Conservation (phyloP, 37 sponge, comb jelly and placozoan genomes). For the Corticium candelabrum region DNA sequence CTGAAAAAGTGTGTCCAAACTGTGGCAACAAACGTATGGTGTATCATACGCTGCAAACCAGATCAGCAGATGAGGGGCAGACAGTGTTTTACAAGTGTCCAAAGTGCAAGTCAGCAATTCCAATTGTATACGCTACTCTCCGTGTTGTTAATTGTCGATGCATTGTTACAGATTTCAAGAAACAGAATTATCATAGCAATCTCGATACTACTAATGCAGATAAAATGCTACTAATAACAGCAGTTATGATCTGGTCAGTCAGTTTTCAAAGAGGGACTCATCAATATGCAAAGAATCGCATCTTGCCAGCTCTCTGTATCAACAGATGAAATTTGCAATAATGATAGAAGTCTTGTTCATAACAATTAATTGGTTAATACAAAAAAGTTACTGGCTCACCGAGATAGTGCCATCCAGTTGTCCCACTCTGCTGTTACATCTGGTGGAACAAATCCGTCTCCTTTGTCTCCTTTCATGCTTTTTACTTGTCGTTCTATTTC, state of each 20-base stretch:
- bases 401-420: conserved; percentile 1
- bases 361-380: no score
- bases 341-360: no score
- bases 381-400: no score
- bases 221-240: no score
- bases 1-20: conserved; percentile 67
- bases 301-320: background rate
- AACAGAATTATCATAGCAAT: background rate
- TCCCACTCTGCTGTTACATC: background rate
- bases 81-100: conserved; percentile 92
- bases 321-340: background rate
- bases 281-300: background rate
- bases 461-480: background rate
- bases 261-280: background rate
- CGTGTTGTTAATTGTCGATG: no score
- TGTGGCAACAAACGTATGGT: conserved; percentile 89
- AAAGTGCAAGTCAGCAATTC: conserved; percentile 37
- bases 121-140: background rate
- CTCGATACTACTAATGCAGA: no score
- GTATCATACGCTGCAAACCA: conserved; percentile 82
- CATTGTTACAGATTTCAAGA: background rate
- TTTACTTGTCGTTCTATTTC: background rate
- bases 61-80: conserved; percentile 96
- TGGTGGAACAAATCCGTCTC: background rate
- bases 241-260: background rate